Conservation (phyloP, 2,888 invertebrate species). For the Chloroclystis v-ata region DNA sequence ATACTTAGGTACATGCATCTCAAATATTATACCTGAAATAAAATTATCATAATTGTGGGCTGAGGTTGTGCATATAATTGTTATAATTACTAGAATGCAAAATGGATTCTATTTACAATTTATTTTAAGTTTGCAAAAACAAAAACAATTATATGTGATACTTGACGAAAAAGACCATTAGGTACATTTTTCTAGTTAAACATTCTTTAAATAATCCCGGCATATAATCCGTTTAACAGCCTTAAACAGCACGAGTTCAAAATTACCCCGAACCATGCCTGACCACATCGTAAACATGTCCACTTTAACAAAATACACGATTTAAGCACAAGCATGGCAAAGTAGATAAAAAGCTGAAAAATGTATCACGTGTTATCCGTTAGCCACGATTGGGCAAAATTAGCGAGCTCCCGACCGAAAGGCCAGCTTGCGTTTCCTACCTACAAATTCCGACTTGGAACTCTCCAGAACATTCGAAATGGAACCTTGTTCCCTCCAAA, state of each 20-base stretch:
- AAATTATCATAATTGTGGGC: too few species aligned
- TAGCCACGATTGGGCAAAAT: slow-evolving; percentile 68
- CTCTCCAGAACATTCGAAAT: slow-evolving; percentile 36
- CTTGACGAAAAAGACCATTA: too few species aligned
- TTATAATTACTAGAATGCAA: too few species aligned
- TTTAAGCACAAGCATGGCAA: slow-evolving; percentile 39
- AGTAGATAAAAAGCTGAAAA: slow-evolving; percentile 51
- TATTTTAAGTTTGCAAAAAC: too few species aligned
- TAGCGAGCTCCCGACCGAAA: slow-evolving; percentile 69
- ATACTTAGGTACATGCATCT: too few species aligned
- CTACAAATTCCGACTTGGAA: slow-evolving; percentile 34
- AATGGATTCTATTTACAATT: too few species aligned
- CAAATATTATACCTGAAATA: too few species aligned
- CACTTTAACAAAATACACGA: slow-evolving; percentile 32
- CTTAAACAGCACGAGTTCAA: slow-evolving; percentile 21
- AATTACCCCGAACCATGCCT: slow-evolving; percentile 26
- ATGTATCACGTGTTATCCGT: slow-evolving; percentile 59
- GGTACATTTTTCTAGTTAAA: not conserved
- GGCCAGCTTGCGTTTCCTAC: slow-evolving; percentile 68
- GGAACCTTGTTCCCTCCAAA: slow-evolving; percentile 40
- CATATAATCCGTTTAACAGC: slow-evolving; percentile 9
- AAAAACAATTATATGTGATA: too few species aligned
- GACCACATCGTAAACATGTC: slow-evolving; percentile 37
- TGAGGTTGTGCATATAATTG: too few species aligned
- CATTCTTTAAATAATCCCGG: not conserved